These are phyloP conservation scores for Pipra filicauda DNA, from an alignment of 2,113 vertebrate species.

Conservation along the genomic window DNA sequence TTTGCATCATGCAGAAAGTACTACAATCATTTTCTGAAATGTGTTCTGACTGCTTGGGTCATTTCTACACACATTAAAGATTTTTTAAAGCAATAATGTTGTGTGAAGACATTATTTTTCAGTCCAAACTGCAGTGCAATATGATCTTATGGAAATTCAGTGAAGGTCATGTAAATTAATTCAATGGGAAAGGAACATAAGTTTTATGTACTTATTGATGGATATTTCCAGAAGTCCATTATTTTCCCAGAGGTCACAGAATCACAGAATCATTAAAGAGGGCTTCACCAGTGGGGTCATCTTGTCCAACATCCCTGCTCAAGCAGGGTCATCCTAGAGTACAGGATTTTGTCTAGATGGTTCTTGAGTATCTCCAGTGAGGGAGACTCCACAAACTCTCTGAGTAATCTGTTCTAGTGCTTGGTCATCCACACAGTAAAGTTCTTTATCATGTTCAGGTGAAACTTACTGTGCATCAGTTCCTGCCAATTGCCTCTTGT, in stretches of 20 bases:
- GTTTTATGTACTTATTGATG: slow-evolving; percentile 5
- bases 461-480: not conserved
- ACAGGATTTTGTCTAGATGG: not conserved
- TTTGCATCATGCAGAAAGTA: not conserved
- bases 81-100: not conserved
- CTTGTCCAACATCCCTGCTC: not conserved
- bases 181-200: not conserved
- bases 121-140: not conserved
- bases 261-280: not conserved
- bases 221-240: slow-evolving; percentile 42
- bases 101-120: not conserved
- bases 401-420: not conserved
- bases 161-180: not conserved
- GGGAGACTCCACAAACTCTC: not conserved
- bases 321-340: not conserved
- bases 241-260: not conserved
- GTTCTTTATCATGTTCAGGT: not conserved
- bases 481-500: not conserved
- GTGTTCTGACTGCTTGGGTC: not conserved
- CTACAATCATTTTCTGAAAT: not conserved
- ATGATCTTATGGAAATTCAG: not conserved
- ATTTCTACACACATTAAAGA: not conserved
- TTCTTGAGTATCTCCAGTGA: not conserved
- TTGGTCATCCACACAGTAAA: not conserved
- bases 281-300: not conserved